Evolutionary conservation across 1,140 invertebrate genomes (phyloP).

Genomic region (Batillaria attramentaria): DNA sequence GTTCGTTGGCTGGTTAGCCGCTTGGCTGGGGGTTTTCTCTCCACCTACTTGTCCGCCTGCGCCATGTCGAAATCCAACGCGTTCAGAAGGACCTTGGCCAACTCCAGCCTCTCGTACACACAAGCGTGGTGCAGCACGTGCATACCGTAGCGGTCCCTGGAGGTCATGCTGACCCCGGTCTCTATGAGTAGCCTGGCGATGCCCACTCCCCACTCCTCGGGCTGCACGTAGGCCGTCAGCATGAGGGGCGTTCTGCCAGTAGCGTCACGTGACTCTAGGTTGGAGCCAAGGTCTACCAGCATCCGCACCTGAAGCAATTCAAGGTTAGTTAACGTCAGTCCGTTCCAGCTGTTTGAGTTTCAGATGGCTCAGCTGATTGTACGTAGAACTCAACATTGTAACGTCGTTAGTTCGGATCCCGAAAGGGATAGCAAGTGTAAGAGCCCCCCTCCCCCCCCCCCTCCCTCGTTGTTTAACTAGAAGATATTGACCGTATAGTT

Average conservation of each 20-base stretch:
- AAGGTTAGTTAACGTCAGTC: too few species aligned
- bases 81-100: slow-evolving; percentile 57
- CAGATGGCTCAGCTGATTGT: background rate
- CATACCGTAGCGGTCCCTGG: slow-evolving; percentile 56
- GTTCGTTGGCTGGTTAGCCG: too few species aligned
- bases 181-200: slow-evolving; percentile 63
- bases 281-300: slow-evolving; percentile 57
- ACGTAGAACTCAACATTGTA: background rate
- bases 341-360: too few species aligned
- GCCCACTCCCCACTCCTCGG: slow-evolving; percentile 59
- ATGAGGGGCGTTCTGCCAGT: slow-evolving; percentile 59
- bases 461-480: background rate
- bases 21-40: too few species aligned
- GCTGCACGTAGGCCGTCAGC: slow-evolving; percentile 61
- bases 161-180: slow-evolving; percentile 55
- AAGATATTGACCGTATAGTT: background rate
- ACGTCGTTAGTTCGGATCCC: background rate
- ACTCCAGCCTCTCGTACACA: slow-evolving; percentile 54
- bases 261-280: slow-evolving; percentile 55
- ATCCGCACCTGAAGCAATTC: slow-evolving; percentile 54
- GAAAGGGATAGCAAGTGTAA: background rate
- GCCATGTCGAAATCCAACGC: slow-evolving; percentile 64
- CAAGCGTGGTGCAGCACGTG: slow-evolving; percentile 66
- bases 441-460: background rate
- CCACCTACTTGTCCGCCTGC: slow-evolving; percentile 45